Base-by-base conservation (phyloP, 2,113 vertebrate genomes). In the Phylloscopus whistleri region DNA sequence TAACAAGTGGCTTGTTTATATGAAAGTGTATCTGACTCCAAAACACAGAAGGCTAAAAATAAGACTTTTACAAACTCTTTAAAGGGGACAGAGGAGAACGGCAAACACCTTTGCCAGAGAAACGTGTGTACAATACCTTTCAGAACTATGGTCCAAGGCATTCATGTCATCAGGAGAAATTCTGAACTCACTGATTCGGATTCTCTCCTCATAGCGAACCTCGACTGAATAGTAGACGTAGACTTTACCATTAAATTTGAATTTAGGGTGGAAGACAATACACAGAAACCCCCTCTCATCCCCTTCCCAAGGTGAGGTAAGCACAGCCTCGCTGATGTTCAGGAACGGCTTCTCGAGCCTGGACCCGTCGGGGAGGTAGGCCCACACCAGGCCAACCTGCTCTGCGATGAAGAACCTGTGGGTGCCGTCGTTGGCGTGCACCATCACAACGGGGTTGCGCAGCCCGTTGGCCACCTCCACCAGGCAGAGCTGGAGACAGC, bases 231-330 rank as follows among this genome's bases (percentile, higher is more conserved):
- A 99, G 96, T 99, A 99, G 69, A 99, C 98, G 16, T 99, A 99
- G 80, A 99, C 96, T 94, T 98, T 99, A 74, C 99, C 97, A 13
- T 98, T 99, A 97, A 97, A 98, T 85, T 98, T 98, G 98, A 98
- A 98, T 75, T 96, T 80, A 22, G 99, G 99, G 95, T 99, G 99
- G 92, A 99, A 99, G 93, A 98, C 97, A 48, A 99, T 95, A 52
- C 99, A 98, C 63, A 99, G 97, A 95, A 99, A 99, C 49, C 99
- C 99, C 13, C 99, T 97, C 96, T 99, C 99, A 1, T 99, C 99
- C 11, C 99, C 99, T 95, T 99, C 98, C 99, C 99, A 99, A 5
- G 99, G 98, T 5, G 99, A 99, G 10, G 99, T 99, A 55, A 99
- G 97, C 53, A 99, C 99, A 0, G 98, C 98, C 73, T 98, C 91